These are phyloP conservation scores for Papilio aristodemus DNA, from an alignment of 1,140 invertebrate genomes.

Conservation along the genomic window DNA sequence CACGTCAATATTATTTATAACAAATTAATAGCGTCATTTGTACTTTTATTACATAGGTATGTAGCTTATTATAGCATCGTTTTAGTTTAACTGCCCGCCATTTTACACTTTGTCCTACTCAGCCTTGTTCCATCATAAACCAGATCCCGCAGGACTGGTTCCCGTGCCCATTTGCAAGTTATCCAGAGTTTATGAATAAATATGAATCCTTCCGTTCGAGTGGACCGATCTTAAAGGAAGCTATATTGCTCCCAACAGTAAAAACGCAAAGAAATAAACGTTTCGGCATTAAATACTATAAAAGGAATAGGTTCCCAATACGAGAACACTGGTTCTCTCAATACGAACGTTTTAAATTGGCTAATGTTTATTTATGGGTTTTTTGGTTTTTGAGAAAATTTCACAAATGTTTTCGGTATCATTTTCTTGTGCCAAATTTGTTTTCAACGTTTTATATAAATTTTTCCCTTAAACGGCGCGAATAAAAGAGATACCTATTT, in stretches of 20 bases:
- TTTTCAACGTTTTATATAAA: constrained; percentile 4
- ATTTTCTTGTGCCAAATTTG: constrained; percentile 8
- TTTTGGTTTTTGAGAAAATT: constrained; percentile 16
- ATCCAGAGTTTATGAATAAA: constrained; percentile 35
- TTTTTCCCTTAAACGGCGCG: constrained; percentile 1
- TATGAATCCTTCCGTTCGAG: constrained; percentile 32
- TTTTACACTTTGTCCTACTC: constrained; percentile 33
- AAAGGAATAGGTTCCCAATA: constrained; percentile 10
- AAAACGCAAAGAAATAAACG: constrained; percentile 23
- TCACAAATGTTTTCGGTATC: neutral
- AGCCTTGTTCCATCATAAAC: constrained; percentile 28
- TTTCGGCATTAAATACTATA: constrained; percentile 33
- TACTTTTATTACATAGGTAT: constrained; percentile 9
- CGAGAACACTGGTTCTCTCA: constrained; percentile 22
- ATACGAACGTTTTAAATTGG: constrained; percentile 19
- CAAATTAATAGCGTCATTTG: neutral
- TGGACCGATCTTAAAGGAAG: constrained; percentile 19
- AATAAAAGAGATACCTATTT: neutral
- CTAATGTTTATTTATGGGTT: constrained; percentile 31
- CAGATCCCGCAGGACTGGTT: constrained; percentile 27
- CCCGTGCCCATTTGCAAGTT: constrained; percentile 29
- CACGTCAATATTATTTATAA: neutral
- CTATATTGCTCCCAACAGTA: constrained; percentile 23
- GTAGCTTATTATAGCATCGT: neutral
- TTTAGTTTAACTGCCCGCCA: constrained; percentile 28